phyloP scores from a whole-genome alignment of 2,113 vertebrate genomes.

The Python bivittatus region DNA sequence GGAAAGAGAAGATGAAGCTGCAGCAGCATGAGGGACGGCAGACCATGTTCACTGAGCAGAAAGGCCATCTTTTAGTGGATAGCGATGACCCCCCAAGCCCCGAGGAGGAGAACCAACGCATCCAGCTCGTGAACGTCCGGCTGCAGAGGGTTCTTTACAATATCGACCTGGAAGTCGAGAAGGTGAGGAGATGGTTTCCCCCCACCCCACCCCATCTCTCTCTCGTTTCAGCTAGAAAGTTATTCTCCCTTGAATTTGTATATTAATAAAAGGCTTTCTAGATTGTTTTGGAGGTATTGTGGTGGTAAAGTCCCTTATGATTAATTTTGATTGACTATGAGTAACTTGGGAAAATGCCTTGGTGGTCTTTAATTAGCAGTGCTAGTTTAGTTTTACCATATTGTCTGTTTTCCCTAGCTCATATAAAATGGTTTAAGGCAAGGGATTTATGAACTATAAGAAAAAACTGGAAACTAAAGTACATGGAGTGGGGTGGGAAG shows the following conservation, averaged over 20 bases:
- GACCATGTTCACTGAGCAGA: constrained; percentile 81
- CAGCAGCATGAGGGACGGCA: constrained; percentile 72
- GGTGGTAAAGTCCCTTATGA: too few species aligned
- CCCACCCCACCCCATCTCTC: not conserved
- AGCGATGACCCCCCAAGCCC: constrained; percentile 77
- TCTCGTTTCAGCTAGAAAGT: not conserved
- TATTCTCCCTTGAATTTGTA: not conserved
- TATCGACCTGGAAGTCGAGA: constrained; percentile 81
- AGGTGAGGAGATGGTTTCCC: constrained; percentile 71
- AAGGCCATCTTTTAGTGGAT: constrained; percentile 83
- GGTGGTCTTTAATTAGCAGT: too few species aligned
- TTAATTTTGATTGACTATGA: too few species aligned
- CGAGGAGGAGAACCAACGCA: constrained; percentile 77
- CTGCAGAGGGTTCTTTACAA: constrained; percentile 87
- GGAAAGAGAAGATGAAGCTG: constrained; percentile 76
- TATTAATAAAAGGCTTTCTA: too few species aligned
- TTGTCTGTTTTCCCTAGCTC: too few species aligned
- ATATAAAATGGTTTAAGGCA: not conserved
- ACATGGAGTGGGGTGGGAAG: not conserved
- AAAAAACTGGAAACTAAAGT: not conserved
- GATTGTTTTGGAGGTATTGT: too few species aligned
- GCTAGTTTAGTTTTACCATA: too few species aligned
- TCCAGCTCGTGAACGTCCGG: constrained; percentile 73
- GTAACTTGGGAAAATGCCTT: too few species aligned
- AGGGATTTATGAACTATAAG: not conserved